Conservation (phyloP, 1,140 invertebrate genomes). For the Papilio polyxenes region DNA sequence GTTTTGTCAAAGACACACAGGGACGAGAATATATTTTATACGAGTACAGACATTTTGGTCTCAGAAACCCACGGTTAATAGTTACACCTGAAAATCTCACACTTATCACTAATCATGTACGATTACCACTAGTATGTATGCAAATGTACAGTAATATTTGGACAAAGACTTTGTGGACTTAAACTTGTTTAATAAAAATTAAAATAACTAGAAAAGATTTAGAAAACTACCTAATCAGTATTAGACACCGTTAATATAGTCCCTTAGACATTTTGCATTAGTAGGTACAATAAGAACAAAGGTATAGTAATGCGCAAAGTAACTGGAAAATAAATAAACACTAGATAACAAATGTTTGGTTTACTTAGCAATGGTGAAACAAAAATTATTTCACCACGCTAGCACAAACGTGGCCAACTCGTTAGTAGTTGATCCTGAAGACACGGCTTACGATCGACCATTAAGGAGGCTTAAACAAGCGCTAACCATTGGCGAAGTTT, state of each 20-base stretch:
- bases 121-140: too few species aligned
- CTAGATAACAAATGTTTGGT: not conserved
- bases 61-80: not conserved
- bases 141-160: too few species aligned
- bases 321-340: constrained; percentile 4
- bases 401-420: constrained; percentile 3
- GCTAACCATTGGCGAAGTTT: constrained; percentile 41
- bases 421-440: constrained; percentile 34
- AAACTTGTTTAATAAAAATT: too few species aligned
- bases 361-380: constrained; percentile 11
- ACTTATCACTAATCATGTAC: too few species aligned
- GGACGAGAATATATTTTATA: too few species aligned
- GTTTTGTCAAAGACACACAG: too few species aligned
- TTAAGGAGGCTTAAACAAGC: constrained; percentile 1
- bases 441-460: constrained; percentile 15
- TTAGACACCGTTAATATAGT: too few species aligned
- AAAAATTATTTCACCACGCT: constrained; percentile 28
- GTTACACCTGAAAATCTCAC: not conserved
- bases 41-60: too few species aligned
- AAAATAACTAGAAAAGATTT: too few species aligned
- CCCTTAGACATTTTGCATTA: not conserved
- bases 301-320: not conserved
- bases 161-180: too few species aligned
- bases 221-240: too few species aligned
- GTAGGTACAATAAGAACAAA: not conserved